These are phyloP conservation scores for Ormyrus pomaceus DNA, from an alignment of 2,888 invertebrate genomes.

Conservation along the genomic window DNA sequence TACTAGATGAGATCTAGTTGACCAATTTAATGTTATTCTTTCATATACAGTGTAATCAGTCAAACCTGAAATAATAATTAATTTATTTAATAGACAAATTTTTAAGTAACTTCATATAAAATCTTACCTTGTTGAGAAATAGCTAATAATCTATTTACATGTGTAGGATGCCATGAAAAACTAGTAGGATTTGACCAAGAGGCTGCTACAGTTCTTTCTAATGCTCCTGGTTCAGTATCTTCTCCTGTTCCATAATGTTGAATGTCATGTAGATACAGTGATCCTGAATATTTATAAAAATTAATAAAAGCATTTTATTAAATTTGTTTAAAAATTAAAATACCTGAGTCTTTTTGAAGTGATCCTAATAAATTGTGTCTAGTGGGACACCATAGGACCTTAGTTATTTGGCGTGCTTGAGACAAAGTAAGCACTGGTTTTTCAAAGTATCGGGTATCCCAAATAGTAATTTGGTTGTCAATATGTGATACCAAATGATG, in stretches of 20 bases:
- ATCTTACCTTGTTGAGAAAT: constrained; percentile 75
- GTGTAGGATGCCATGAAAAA: constrained; percentile 91
- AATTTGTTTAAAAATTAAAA: not conserved
- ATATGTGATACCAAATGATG: constrained; percentile 90
- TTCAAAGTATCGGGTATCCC: constrained; percentile 93
- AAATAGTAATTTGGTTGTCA: constrained; percentile 88
- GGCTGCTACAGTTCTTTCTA: constrained; percentile 82
- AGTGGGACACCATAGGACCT: constrained; percentile 93
- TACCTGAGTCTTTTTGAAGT: constrained; percentile 83
- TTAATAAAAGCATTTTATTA: constrained; percentile 17
- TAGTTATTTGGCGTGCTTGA: constrained; percentile 83
- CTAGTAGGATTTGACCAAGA: constrained; percentile 78
- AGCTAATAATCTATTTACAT: constrained; percentile 86
- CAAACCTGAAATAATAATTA: constrained; percentile 71
- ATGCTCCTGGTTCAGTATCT: constrained; percentile 85
- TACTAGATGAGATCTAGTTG: constrained; percentile 83
- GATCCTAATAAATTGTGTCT: constrained; percentile 89
- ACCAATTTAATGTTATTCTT: constrained; percentile 89
- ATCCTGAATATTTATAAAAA: constrained; percentile 63
- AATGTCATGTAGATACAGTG: constrained; percentile 90
- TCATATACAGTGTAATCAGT: constrained; percentile 88
- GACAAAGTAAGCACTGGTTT: constrained; percentile 87
- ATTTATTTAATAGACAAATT: not conserved
- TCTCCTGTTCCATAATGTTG: constrained; percentile 83
- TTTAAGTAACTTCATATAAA: too few species aligned